Evolutionary conservation across 2,888 invertebrate species (phyloP), one percentile per base, ranked within the genome.

Genomic region (Nymphalis c-album): DNA sequence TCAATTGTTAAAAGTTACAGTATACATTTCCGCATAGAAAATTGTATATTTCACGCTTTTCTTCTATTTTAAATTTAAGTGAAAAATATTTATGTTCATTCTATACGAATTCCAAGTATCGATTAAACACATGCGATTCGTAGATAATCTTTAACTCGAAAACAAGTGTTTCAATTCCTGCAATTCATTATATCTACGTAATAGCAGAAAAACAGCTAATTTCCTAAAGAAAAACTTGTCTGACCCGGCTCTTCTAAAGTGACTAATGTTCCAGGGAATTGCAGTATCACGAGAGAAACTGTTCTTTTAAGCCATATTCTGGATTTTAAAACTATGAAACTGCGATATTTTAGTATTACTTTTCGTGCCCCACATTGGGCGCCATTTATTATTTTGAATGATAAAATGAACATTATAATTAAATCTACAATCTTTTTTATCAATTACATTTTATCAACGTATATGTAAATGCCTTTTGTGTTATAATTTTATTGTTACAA

Each of bases 221-320:
- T 63, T 60, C 60, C 69, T 62, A 64, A 63, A 63, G 71, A 71
- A 71, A 67, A 71, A 67, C 71, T 63, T 47, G 57, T 58, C 63
- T 64, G 48, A 47, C 60, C 16, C 71, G 60, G 61, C 63, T 70
- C 62, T 69, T 63, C 64, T 69, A 62, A 57, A 67, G 71, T 72
- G 67, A 72, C 64, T 72, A 67, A 72, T 72, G 72, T 68, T 69
- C 48, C 40, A n/a, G 62, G 55, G 64, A 71, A 71, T 68, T 70
- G 68, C 71, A 68, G 64, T 73, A 71, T 70, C 68, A 68, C 57
- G 68, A 48, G 62, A 46, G 45, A 50, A 22, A 47, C 47, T 47
- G 26, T 45, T 57, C 57, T 57, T 20, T 40, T 35, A 8, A 18
- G 57, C 1, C 13, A 17, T 57, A 57, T 57, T 57, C 57, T 40